Conservation (phyloP, 2,797 vertebrate genomes). For the Gallinago solitaria region DNA sequence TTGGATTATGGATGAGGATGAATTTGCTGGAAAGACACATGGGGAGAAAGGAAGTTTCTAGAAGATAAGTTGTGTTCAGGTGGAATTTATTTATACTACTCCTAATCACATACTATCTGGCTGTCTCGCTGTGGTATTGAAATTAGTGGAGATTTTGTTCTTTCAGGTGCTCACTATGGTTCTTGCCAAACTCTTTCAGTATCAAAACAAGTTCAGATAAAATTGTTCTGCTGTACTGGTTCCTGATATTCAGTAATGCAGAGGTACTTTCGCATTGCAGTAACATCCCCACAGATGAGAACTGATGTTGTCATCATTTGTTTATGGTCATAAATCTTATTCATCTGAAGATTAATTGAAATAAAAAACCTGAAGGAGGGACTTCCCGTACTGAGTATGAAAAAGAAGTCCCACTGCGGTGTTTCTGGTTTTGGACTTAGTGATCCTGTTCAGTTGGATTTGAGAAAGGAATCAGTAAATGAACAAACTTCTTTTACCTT, state of each 20-base stretch:
- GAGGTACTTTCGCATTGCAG: slow-evolving; percentile 28
- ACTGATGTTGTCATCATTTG: not conserved
- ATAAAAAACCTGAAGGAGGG: not conserved
- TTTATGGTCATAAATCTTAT: not conserved
- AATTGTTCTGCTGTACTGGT: not conserved
- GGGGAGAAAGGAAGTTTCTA: not conserved
- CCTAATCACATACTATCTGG: not conserved
- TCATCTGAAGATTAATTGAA: not conserved
- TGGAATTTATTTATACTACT: not conserved
- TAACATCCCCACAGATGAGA: not conserved
- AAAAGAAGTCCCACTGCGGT: not conserved
- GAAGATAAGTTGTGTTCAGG: not conserved
- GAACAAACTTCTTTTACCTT: not conserved
- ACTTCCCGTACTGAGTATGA: not conserved
- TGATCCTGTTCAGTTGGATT: not conserved
- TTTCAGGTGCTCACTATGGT: not conserved
- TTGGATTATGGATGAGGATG: not conserved
- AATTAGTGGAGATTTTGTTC: not conserved
- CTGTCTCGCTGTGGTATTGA: not conserved
- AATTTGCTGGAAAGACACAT: not conserved
- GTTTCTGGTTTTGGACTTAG: not conserved
- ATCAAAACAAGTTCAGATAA: not conserved
- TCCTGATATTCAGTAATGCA: not conserved
- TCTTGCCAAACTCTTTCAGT: not conserved
- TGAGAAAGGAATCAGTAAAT: not conserved